Conservation (phyloP, 2,113 vertebrate species). For the Pedionomus torquatus region DNA sequence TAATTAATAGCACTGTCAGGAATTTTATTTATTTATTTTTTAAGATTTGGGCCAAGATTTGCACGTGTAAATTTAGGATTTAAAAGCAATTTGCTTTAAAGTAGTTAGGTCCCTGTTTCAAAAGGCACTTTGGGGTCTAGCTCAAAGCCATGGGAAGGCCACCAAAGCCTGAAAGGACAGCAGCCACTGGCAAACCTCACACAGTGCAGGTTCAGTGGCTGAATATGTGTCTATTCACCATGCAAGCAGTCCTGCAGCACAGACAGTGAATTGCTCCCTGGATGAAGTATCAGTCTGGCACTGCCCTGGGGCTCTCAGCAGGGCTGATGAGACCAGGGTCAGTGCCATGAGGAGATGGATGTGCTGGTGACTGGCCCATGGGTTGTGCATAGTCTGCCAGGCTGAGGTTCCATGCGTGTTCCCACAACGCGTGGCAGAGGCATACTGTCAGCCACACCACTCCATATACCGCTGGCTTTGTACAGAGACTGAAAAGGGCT, state of each 20-base stretch:
- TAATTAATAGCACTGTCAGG: background rate
- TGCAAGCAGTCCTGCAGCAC: background rate
- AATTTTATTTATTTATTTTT: background rate
- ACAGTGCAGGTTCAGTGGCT: background rate
- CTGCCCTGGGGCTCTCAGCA: background rate
- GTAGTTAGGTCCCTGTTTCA: background rate
- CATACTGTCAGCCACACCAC: rapidly evolving
- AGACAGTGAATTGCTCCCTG: rapidly evolving
- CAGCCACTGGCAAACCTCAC: background rate
- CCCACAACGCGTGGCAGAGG: rapidly evolving
- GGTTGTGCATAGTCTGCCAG: background rate
- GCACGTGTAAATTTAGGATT: background rate
- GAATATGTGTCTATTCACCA: rapidly evolving
- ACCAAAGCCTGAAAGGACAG: rapidly evolving
- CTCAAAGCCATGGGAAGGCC: rapidly evolving
- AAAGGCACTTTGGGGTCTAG: background rate
- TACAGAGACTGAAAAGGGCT: background rate
- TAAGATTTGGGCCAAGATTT: background rate
- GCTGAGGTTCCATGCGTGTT: rapidly evolving
- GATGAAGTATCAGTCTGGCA: background rate
- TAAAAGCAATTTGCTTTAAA: background rate
- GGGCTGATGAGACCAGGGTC: background rate
- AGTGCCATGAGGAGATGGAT: background rate
- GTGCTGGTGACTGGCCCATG: background rate
- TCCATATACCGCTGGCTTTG: background rate